A percentile compares a stretch with the other conserved stretches of the same genome.
These are phyloP conservation scores for Sipunculus nudus DNA, from an alignment of 2,888 invertebrate species.

Conservation along the genomic window DNA sequence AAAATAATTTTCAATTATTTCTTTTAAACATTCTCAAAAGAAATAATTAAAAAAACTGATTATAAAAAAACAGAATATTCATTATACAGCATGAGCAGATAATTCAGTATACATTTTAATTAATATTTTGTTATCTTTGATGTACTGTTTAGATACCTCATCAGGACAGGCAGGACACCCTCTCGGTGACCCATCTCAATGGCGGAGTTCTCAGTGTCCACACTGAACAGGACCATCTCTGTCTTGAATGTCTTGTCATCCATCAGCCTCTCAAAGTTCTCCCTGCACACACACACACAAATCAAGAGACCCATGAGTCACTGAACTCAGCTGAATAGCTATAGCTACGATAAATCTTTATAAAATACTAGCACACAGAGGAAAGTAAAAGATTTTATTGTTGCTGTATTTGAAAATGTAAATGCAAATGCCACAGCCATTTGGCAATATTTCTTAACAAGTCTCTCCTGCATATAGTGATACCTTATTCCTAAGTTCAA, in stretches of 20 bases:
- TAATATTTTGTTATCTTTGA: not conserved
- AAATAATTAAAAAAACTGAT: not conserved
- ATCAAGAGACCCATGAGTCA: not conserved
- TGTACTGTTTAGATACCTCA: conserved; percentile 63
- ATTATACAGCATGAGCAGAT: not conserved
- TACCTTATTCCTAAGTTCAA: too few relatives aligned
- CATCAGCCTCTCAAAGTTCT: conserved; percentile 80
- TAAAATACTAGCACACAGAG: too few relatives aligned
- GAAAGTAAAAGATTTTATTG: not conserved
- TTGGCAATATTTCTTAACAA: too few relatives aligned
- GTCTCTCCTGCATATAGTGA: too few relatives aligned
- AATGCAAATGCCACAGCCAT: too few relatives aligned
- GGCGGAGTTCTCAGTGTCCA: conserved; percentile 77
- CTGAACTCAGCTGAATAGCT: not conserved
- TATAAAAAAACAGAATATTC: not conserved
- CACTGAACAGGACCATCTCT: conserved; percentile 82
- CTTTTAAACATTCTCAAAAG: not conserved
- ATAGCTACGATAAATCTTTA: not conserved
- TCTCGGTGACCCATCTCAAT: conserved; percentile 80
- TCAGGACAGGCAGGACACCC: conserved; percentile 67
- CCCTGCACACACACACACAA: conserved; percentile 66
- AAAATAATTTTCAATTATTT: not conserved
- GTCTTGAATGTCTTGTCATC: conserved; percentile 89
- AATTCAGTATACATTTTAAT: not conserved
- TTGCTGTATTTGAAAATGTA: too few relatives aligned